Percentiles rank a stretch among this genome's conserved stretches.
phyloP scores from a whole-genome alignment of 2,797 vertebrate species.

The Urosaurus nigricauda region DNA sequence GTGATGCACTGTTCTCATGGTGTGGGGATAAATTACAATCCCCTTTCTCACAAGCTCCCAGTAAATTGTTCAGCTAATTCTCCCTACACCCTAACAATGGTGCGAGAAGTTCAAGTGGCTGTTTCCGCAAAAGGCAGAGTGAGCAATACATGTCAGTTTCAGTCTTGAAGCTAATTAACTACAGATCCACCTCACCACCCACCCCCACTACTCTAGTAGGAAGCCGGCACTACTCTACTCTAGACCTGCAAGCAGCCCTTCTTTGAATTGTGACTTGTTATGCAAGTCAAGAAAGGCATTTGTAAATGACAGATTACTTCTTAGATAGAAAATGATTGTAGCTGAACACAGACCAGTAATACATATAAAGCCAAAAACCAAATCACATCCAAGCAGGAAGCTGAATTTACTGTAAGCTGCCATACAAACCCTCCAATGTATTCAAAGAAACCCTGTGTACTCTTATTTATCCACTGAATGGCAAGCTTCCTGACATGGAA shows the following conservation, averaged over 20 bases:
- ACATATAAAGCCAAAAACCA: conserved; percentile 76
- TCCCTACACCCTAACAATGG: conserved; percentile 35
- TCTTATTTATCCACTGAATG: conserved; percentile 71
- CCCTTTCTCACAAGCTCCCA: background rate
- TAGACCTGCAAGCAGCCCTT: conserved; percentile 54
- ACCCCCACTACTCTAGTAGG: conserved; percentile 2
- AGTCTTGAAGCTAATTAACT: conserved; percentile 66
- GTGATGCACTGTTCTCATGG: background rate
- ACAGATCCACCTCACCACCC: background rate
- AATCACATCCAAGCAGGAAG: conserved; percentile 72
- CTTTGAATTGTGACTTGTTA: conserved; percentile 71
- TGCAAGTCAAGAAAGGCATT: conserved; percentile 71
- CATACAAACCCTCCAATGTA: conserved; percentile 58
- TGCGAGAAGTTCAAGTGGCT: background rate
- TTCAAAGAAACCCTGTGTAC: conserved; percentile 58
- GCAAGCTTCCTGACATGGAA: conserved; percentile 60
- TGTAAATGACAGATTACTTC: conserved; percentile 77
- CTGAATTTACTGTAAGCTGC: conserved; percentile 74
- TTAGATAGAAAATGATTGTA: conserved; percentile 75
- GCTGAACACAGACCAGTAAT: conserved; percentile 69
- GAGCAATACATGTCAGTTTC: conserved; percentile 30
- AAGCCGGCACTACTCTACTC: conserved; percentile 37
- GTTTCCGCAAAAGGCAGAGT: conserved; percentile 42
- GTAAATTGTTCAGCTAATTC: conserved; percentile 32
- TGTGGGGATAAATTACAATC: background rate